phyloP scores from a whole-genome alignment of 2,888 invertebrate genomes.

The Euphydryas editha region DNA sequence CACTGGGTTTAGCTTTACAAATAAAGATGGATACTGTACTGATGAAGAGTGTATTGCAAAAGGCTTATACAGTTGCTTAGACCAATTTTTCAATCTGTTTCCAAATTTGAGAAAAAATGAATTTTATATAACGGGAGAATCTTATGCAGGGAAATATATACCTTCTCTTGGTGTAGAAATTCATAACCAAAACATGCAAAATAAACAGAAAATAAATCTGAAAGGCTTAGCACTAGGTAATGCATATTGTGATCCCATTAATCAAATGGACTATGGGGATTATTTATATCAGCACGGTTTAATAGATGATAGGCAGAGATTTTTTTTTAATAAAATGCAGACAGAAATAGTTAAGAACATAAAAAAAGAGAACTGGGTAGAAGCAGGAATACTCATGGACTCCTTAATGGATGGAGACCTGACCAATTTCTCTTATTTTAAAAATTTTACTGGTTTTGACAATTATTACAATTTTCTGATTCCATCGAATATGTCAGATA shows the following conservation, averaged over 20 bases:
- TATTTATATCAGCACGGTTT: slow-evolving; percentile 80
- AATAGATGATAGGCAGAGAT: slow-evolving; percentile 82
- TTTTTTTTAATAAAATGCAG: slow-evolving; percentile 84
- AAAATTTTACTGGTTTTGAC: slow-evolving; percentile 88
- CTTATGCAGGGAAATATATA: slow-evolving; percentile 84
- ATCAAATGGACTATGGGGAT: slow-evolving; percentile 77
- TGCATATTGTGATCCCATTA: slow-evolving; percentile 78
- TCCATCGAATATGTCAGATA: slow-evolving; percentile 70
- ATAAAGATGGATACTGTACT: slow-evolving; percentile 78
- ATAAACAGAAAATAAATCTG: slow-evolving; percentile 70
- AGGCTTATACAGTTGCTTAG: slow-evolving; percentile 77
- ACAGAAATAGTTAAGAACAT: slow-evolving; percentile 83
- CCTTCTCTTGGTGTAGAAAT: slow-evolving; percentile 80
- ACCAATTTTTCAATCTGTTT: slow-evolving; percentile 85
- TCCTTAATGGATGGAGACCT: slow-evolving; percentile 81
- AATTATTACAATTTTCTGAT: slow-evolving; percentile 89
- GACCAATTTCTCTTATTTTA: slow-evolving; percentile 77
- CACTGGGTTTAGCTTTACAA: slow-evolving; percentile 86
- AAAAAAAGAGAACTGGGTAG: slow-evolving; percentile 82
- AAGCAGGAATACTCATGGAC: slow-evolving; percentile 89
- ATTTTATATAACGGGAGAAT: slow-evolving; percentile 86
- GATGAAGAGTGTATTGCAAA: slow-evolving; percentile 82
- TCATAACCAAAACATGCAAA: slow-evolving; percentile 67
- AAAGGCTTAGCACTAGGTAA: slow-evolving; percentile 82
- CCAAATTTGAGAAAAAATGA: slow-evolving; percentile 77